phyloP scores from a whole-genome alignment of 2,888 invertebrate species.

The Rosalia funebris region DNA sequence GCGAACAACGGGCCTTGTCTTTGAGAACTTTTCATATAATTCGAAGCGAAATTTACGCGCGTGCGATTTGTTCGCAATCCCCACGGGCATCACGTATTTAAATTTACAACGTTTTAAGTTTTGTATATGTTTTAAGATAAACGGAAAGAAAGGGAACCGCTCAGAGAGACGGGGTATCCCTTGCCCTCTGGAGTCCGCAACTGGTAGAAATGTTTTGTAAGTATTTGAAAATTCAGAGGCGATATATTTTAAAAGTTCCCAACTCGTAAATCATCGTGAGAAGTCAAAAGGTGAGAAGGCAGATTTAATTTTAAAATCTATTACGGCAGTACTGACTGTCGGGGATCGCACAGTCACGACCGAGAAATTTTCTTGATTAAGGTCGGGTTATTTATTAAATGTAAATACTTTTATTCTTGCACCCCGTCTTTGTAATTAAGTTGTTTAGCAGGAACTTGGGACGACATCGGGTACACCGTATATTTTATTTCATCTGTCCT shows the following conservation, averaged over 20 bases:
- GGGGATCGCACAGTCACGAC: constrained; percentile 14
- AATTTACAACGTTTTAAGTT: constrained; percentile 45
- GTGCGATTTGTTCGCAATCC: constrained; percentile 42
- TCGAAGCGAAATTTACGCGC: constrained; percentile 36
- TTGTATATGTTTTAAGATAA: constrained; percentile 36
- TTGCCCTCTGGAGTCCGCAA: constrained; percentile 38
- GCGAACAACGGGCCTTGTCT: constrained; percentile 6
- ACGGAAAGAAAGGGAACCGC: constrained; percentile 27
- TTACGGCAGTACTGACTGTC: constrained; percentile 42
- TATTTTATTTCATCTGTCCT: too few species aligned
- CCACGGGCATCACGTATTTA: constrained; percentile 38
- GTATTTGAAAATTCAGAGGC: constrained; percentile 38
- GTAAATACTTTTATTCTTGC: constrained; percentile 10
- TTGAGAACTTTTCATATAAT: constrained; percentile 29
- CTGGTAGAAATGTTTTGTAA: constrained; percentile 50
- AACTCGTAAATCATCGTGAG: constrained; percentile 59
- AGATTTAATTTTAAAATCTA: constrained; percentile 60
- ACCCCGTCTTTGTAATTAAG: neutral
- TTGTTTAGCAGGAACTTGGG: too few species aligned
- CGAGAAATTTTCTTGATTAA: constrained; percentile 35
- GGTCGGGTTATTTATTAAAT: constrained; percentile 18
- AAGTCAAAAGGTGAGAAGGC: constrained; percentile 57
- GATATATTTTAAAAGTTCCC: constrained; percentile 57
- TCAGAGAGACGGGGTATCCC: constrained; percentile 21
- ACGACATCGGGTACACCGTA: too few species aligned